These are phyloP conservation scores for Ursus arctos DNA, from an alignment of 2,113 vertebrate species.

Conservation along the genomic window DNA sequence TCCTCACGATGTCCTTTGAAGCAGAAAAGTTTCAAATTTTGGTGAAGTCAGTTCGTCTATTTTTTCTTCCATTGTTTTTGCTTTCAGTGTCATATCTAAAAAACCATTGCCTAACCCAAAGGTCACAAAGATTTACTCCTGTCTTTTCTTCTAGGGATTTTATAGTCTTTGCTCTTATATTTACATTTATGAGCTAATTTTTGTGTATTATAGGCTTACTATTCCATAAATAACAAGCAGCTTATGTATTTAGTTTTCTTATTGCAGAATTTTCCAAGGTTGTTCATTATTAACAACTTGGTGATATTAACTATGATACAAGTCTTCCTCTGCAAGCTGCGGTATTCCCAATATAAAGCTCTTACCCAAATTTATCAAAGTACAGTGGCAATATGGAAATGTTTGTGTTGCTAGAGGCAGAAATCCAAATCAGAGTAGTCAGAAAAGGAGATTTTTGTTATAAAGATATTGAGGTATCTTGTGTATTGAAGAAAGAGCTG, in stretches of 20 bases:
- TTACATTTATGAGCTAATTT: neutral
- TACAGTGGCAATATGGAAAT: neutral
- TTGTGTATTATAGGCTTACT: neutral
- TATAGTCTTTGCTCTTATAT: neutral
- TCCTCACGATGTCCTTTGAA: neutral
- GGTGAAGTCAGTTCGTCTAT: neutral
- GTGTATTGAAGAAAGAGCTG: neutral
- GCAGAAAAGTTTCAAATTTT: neutral
- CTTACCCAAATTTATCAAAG: neutral
- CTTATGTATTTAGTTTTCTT: neutral
- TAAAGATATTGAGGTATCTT: neutral
- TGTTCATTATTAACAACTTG: neutral
- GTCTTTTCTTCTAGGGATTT: neutral
- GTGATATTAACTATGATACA: neutral
- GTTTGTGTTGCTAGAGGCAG: neutral
- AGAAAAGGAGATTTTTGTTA: neutral
- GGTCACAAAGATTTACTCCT: neutral
- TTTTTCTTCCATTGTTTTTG: neutral
- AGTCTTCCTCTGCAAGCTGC: neutral
- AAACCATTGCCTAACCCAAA: neutral
- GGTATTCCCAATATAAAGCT: neutral
- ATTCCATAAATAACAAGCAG: neutral
- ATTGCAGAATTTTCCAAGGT: neutral
- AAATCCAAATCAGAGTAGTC: conserved; percentile 16
- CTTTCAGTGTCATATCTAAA: neutral